A percentile compares a stretch with the other conserved stretches of the same genome.
phyloP scores from a whole-genome alignment of 2,888 invertebrate genomes.

The Minunthozetes semirufus region DNA sequence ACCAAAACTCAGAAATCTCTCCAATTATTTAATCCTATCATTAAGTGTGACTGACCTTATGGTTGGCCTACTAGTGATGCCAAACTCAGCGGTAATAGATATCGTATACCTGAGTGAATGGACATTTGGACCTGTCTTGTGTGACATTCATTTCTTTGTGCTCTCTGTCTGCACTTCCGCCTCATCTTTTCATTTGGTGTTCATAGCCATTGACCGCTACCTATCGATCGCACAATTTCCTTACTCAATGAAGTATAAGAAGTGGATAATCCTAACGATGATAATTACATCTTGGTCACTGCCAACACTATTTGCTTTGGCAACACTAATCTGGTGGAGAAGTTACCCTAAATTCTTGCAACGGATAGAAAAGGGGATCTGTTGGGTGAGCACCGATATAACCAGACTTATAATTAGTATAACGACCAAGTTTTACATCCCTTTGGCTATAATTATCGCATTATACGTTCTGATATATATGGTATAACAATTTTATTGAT shows the following conservation, averaged over 20 bases:
- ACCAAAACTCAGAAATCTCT: background rate
- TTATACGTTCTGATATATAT: too few species aligned
- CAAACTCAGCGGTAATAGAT: background rate
- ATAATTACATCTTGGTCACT: background rate
- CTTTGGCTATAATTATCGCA: too few species aligned
- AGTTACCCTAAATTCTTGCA: background rate
- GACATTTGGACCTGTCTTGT: background rate
- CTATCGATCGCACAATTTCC: background rate
- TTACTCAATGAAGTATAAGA: background rate
- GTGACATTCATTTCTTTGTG: background rate
- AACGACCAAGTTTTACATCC: too few species aligned
- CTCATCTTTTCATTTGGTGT: background rate
- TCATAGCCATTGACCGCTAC: slow-evolving; percentile 7
- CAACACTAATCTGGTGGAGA: background rate
- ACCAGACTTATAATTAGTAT: too few species aligned
- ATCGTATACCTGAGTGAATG: background rate
- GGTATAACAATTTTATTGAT: too few species aligned
- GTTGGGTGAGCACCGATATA: too few species aligned
- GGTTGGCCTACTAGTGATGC: background rate
- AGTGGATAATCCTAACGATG: background rate
- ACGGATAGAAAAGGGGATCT: background rate
- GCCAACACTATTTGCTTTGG: background rate
- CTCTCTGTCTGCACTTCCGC: background rate
- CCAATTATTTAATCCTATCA: slow-evolving; percentile 5
- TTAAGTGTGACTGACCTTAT: background rate